A percentile compares a stretch with the other conserved stretches of the same genome.
These are phyloP conservation scores for Lithobates pipiens DNA, from an alignment of 2,797 vertebrate species.

Conservation along the genomic window DNA sequence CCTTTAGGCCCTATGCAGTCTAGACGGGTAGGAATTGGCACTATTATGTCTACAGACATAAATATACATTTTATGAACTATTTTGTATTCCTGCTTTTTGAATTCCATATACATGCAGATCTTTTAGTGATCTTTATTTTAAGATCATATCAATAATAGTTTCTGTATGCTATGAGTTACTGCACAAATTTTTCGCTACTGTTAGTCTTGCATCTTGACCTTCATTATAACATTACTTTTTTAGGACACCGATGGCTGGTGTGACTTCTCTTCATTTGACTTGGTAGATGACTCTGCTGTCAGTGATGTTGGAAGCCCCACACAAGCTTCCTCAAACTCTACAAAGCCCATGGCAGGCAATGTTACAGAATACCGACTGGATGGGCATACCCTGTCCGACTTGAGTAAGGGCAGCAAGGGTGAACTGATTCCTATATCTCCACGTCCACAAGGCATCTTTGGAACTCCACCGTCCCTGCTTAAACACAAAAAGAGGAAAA, in stretches of 20 bases:
- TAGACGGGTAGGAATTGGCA: too few species aligned
- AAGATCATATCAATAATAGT: too few species aligned
- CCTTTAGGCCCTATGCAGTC: too few species aligned
- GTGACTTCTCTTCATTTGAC: slow-evolving; percentile 91
- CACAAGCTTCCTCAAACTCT: slow-evolving; percentile 51
- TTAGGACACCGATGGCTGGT: slow-evolving; percentile 94
- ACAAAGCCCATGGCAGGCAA: slow-evolving; percentile 37
- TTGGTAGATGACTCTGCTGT: slow-evolving; percentile 81
- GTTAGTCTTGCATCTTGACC: too few species aligned
- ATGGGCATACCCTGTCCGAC: slow-evolving; percentile 91
- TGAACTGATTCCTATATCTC: slow-evolving; percentile 96
- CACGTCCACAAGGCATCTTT: slow-evolving; percentile 77
- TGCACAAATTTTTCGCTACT: too few species aligned
- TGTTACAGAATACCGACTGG: slow-evolving; percentile 90
- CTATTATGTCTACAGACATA: too few species aligned
- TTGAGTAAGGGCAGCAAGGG: slow-evolving; percentile 91
- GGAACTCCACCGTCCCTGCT: slow-evolving; percentile 86
- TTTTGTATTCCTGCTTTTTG: too few species aligned
- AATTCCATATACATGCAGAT: too few species aligned
- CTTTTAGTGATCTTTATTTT: too few species aligned
- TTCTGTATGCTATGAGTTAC: too few species aligned
- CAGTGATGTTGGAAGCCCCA: slow-evolving; percentile 58
- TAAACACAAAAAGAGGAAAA: slow-evolving; percentile 84
- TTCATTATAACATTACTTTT: too few species aligned
- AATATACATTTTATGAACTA: too few species aligned